Conservation (phyloP, 2,113 vertebrate genomes). For the Psittacula cyanocephala region DNA sequence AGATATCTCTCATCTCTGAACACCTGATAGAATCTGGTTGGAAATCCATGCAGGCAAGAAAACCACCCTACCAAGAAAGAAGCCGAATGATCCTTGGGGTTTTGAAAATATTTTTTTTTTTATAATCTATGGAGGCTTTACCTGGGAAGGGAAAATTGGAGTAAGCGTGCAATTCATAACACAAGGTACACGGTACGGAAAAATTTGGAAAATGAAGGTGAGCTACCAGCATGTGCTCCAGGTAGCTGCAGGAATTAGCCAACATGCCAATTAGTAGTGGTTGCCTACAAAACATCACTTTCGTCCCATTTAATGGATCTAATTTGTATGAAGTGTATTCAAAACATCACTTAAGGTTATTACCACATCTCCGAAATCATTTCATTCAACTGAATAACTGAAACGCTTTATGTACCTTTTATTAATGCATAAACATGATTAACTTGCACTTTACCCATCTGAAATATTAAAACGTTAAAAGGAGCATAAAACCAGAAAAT, state of each 20-base stretch:
- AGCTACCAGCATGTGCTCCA: not conserved
- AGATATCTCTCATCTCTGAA: not conserved
- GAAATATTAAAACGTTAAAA: slow-evolving; percentile 44
- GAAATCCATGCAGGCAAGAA: not conserved
- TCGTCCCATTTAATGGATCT: slow-evolving; percentile 7
- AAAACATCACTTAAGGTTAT: slow-evolving; percentile 60
- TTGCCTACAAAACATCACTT: slow-evolving; percentile 17
- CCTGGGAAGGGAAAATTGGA: not conserved
- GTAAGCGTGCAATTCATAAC: not conserved
- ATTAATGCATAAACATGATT: slow-evolving; percentile 62
- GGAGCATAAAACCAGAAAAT: slow-evolving; percentile 48
- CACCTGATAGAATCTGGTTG: not conserved
- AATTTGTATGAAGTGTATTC: slow-evolving; percentile 49
- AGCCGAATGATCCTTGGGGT: not conserved
- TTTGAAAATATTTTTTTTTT: not conserved
- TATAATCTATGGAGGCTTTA: not conserved
- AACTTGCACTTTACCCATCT: slow-evolving; percentile 49
- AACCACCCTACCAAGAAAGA: not conserved
- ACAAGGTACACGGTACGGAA: not conserved
- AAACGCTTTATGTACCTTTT: slow-evolving; percentile 39
- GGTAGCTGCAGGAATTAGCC: not conserved
- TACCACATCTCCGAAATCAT: slow-evolving; percentile 34
- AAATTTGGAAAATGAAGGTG: not conserved
- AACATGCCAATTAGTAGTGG: not conserved
- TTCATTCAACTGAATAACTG: slow-evolving; percentile 40